Evolutionary conservation across 1,140 invertebrate genomes (phyloP), one percentile per base, ranked within the genome.

Genomic region (Bombus pyrosoma): DNA sequence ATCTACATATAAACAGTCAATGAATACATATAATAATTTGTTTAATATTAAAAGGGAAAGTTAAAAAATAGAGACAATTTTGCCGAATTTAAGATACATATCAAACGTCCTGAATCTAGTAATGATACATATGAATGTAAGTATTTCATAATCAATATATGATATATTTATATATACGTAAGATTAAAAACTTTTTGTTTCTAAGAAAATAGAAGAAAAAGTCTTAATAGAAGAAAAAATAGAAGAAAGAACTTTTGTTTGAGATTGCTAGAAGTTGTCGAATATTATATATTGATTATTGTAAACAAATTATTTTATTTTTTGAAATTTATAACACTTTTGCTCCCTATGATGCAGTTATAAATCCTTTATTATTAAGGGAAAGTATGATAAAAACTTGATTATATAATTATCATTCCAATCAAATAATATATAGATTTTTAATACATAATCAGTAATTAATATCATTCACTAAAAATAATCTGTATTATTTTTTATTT

Each of bases 1-100:
- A 81, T 81, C 80, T 74, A 62, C 34, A 73, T 74, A 82, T 57
- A 73, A 59, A 74, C 59, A 57, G 62, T 41, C 53, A 39, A 25
- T 81, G 13, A 13, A 64, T 82, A 74, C 39, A 81, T 75, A 41
- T 62, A 64, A 47, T 28, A 75, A 62, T 43, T 74, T 82, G 9
- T 59, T 72, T 81, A 64, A 59, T 64, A 66, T 18, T 66, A n/a
- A n/a, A 37, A 39, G 41, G 62, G 73, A 76, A 68, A 77, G 34
- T 68, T 75, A 68, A 37, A 83, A 73, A 57, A 37, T 53, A 28
- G 34, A 57, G 15, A 47, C 10, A 69, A 77, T 77, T 68, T 83
- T 66, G 73, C 59, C 37, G 34, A 76, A 25, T 39, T 75, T 47
- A 64, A 64, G 15, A 34, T 75, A 53, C 25, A 69, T 47, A n/a